Base-by-base conservation (phyloP, 1,140 invertebrate species). In the Camponotus floridanus region DNA sequence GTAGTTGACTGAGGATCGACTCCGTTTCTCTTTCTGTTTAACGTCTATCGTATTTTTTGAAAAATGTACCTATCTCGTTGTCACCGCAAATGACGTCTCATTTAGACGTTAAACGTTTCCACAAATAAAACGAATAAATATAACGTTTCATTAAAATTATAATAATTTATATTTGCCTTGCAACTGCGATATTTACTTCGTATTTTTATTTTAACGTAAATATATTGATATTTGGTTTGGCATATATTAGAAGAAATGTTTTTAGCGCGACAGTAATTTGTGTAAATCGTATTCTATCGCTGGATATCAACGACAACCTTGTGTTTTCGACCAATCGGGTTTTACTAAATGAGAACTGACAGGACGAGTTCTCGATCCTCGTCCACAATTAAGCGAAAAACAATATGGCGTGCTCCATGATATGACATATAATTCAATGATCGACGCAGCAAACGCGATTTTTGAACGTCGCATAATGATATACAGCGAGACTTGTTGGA, bases 381-480 rank as follows among this genome's bases (percentile, higher is more conserved):
- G 68, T 74, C 8, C 18, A 61, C 9, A 31, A 15, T 39, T 11
- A 36, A 11, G 39, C 55, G 67, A 48, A 74, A 73, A 74, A 73
- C 67, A 81, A 45, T 26, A 26, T 73, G 51, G 61, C 67, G 36
- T 45, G 21, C 78, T 36, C 13, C 26, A 1, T 45, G 21, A 15
- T 61, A 59, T 73, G 79, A 81, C 51, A 9, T 59, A 71, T 73
- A 61, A 73, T 73, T 80, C 62, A 55, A 80, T 81, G 51, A 33
- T 2, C 31, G 21, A 5, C 21, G 76, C 76, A n/a, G 78, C 48
- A 45, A 80, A 68, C 39, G 48, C n/a, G 76, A 68, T 80, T 80
- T 80, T 80, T 68, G 45, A 68, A 61, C 51, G 33, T 33, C 21
- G 42, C 45, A 68, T 80, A 80, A 81, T 81, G 68, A 81, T 71